Evolutionary conservation across 2,888 invertebrate genomes (phyloP), one percentile per base, ranked within the genome.

Genomic region (Elegia similella): DNA sequence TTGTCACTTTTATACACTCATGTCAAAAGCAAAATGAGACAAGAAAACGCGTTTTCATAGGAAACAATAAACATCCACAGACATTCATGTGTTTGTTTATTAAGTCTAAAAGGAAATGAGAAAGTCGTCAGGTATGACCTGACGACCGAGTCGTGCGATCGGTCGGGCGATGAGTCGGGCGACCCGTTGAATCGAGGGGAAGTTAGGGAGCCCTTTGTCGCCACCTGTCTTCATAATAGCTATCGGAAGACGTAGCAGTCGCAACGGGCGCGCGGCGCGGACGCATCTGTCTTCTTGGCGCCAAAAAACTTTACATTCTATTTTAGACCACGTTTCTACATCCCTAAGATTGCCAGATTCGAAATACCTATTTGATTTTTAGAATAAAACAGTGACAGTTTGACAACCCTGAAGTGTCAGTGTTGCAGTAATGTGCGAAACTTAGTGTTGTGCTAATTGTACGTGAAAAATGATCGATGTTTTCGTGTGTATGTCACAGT

Each of bases 191-290:
- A 72, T 72, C 73, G 75, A 84, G 82, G 88, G 88, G 86, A 86
- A 86, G 83, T 81, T 77, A 80, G 47, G 82, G 75, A 71, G 75
- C 84, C 81, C 78, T 82, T 81, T 84, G 86, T 86, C 87, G 84
- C 84, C 89, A 89, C 89, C 89, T 90, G 88, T 86, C 86, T 67
- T 69, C 70, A 81, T 87, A 87, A 88, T 86, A 79, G 84, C 79
- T 86, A 79, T 86, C 84, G 88, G 88, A 89, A 89, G 87, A 84
- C 83, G 79, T 71, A 57, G 73, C 79, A 79, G 75, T 77, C 69
- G 75, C 73, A 78, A 75, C 71, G 73, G 69, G 74, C 73, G 72
- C 59, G 65, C 79, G 78, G 73, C 83, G 84, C 80, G 64, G 59
- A 77, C 86, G 84, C 89, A 89, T 89, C 89, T 89, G 90, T 76